Conservation (phyloP, 2,113 vertebrate species). For the Etia nguti region DNA sequence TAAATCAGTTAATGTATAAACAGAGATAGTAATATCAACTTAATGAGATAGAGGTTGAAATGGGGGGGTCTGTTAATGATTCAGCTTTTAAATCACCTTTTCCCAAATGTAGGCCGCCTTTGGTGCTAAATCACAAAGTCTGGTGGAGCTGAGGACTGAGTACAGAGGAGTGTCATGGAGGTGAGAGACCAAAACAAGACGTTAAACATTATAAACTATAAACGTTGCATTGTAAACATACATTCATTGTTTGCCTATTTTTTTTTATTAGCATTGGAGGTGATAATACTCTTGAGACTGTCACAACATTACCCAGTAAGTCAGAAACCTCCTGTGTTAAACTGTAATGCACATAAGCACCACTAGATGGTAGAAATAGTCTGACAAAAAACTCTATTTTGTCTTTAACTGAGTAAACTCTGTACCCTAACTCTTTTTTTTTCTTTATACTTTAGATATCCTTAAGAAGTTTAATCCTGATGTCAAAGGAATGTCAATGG, state of each 20-base stretch:
- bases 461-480: constrained; percentile 86
- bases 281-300: constrained; percentile 77
- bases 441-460: constrained; percentile 75
- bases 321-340: background rate
- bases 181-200: constrained; percentile 60
- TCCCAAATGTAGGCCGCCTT: constrained; percentile 69
- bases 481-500: constrained; percentile 80
- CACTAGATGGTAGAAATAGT: constrained; percentile 32
- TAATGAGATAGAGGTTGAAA: background rate
- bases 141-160: constrained; percentile 53
- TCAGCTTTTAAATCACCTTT: background rate
- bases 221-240: background rate
- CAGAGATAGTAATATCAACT: background rate
- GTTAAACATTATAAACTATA: background rate
- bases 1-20: background rate
- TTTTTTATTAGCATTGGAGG: constrained; percentile 81
- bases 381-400: background rate
- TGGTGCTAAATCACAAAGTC: constrained; percentile 73
- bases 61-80: background rate
- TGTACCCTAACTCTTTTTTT: background rate
- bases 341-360: background rate
- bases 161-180: constrained; percentile 90
- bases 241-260: background rate
- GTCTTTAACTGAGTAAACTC: background rate
- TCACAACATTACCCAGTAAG: constrained; percentile 91